A percentile compares a stretch with the other conserved stretches of the same genome.
Evolutionary conservation across 2,888 invertebrate species (phyloP).

Genomic region (Sinhomidia bicolor): DNA sequence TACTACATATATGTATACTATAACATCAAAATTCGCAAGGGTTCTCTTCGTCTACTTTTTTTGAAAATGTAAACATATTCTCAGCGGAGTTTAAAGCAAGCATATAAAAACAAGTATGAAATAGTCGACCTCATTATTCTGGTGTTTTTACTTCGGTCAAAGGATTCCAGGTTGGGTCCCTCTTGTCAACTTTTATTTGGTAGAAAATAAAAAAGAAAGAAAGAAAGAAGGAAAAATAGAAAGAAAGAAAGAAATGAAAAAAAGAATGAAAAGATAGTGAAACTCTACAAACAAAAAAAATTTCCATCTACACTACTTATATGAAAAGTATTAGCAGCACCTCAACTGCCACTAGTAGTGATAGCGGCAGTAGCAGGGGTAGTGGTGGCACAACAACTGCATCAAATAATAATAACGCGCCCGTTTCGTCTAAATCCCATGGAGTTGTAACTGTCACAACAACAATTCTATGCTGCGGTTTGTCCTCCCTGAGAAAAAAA

Average conservation of each 20-base stretch:
- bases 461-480: slow-evolving; percentile 53
- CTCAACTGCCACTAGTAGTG: too few species aligned
- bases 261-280: slow-evolving; percentile 20
- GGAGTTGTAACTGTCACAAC: slow-evolving; percentile 37
- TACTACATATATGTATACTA: too few species aligned
- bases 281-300: slow-evolving; percentile 14
- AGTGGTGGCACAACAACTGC: not conserved
- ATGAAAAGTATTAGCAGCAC: not conserved
- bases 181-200: slow-evolving; percentile 53
- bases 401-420: not conserved
- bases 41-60: not conserved
- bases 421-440: slow-evolving; percentile 38
- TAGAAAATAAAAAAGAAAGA: slow-evolving; percentile 14
- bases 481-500: slow-evolving; percentile 41
- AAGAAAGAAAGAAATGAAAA: not conserved
- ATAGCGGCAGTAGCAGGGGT: too few species aligned
- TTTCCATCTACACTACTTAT: slow-evolving; percentile 31
- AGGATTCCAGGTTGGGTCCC: slow-evolving; percentile 46
- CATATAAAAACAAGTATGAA: slow-evolving; percentile 9
- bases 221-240: not conserved
- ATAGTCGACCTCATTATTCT: slow-evolving; percentile 52
- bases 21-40: slow-evolving; percentile 37
- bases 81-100: not conserved
- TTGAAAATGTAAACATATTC: slow-evolving; percentile 39
- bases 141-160: slow-evolving; percentile 47